phyloP scores from a whole-genome alignment of 2,888 invertebrate genomes.

The Lasioglossum pauxillum region DNA sequence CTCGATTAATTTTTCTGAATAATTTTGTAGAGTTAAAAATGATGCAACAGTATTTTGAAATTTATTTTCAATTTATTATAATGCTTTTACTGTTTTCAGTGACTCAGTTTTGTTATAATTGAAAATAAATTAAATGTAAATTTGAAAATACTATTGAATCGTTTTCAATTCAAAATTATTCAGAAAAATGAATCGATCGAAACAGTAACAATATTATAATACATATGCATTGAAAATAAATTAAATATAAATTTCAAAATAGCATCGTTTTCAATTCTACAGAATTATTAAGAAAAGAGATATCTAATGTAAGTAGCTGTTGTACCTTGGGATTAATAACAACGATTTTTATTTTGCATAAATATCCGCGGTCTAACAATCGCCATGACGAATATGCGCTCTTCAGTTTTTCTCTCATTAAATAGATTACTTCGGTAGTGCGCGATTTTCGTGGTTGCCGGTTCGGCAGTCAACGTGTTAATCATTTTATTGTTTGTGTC shows the following conservation, averaged over 20 bases:
- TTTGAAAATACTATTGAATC: neutral
- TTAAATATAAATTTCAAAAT: neutral
- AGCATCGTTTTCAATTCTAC: neutral
- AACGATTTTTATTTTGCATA: neutral
- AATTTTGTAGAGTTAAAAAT: no score
- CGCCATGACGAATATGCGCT: neutral
- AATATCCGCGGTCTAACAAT: neutral
- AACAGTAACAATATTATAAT: neutral
- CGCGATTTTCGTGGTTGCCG: neutral
- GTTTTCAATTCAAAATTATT: neutral
- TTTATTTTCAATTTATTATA: no score
- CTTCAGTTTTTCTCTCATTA: neutral
- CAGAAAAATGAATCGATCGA: no score
- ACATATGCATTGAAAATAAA: neutral
- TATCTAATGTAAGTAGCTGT: neutral
- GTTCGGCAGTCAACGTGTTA: constrained; percentile 2
- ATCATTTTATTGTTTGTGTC: constrained; percentile 6
- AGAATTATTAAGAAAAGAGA: neutral
- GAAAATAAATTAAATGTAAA: neutral
- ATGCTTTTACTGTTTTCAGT: no score
- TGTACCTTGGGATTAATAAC: neutral
- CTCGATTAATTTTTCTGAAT: no score
- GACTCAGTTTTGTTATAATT: neutral
- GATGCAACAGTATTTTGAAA: no score
- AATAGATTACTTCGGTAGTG: neutral